Evolutionary conservation across 2,113 vertebrate species (phyloP).

Genomic region (Irena cyanogastra): DNA sequence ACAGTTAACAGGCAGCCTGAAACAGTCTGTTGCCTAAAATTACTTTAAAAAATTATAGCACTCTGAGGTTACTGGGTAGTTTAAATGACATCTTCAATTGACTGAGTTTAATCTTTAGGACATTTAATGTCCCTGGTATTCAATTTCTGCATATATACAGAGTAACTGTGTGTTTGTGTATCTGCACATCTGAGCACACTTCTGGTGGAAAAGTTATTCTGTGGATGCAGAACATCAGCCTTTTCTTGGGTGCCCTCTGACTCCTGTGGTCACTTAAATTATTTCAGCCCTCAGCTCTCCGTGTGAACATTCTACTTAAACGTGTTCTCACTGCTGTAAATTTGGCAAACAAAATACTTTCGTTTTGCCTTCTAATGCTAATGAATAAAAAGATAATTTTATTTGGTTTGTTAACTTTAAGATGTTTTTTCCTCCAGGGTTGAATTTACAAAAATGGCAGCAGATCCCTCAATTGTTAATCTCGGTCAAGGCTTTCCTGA

Average conservation of each 20-base stretch:
- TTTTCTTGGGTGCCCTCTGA: not conserved
- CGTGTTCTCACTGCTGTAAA: not conserved
- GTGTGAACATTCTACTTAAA: not conserved
- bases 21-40: not conserved
- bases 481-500: slow-evolving; percentile 92
- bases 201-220: not conserved
- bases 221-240: not conserved
- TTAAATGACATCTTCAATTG: not conserved
- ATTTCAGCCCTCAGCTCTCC: not conserved
- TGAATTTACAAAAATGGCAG: slow-evolving; percentile 86
- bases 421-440: slow-evolving; percentile 72
- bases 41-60: not conserved
- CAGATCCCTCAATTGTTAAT: slow-evolving; percentile 88
- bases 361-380: not conserved
- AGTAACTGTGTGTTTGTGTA: not conserved
- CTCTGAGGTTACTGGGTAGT: not conserved
- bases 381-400: not conserved
- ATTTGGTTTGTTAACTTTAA: not conserved
- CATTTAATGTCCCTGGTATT: not conserved
- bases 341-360: not conserved
- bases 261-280: not conserved
- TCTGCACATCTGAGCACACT: not conserved
- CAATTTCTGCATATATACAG: not conserved
- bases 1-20: not conserved
- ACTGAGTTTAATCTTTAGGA: not conserved